Evolutionary conservation across 2,113 vertebrate species (phyloP).

Genomic region (Chascanopsetta lugubris): DNA sequence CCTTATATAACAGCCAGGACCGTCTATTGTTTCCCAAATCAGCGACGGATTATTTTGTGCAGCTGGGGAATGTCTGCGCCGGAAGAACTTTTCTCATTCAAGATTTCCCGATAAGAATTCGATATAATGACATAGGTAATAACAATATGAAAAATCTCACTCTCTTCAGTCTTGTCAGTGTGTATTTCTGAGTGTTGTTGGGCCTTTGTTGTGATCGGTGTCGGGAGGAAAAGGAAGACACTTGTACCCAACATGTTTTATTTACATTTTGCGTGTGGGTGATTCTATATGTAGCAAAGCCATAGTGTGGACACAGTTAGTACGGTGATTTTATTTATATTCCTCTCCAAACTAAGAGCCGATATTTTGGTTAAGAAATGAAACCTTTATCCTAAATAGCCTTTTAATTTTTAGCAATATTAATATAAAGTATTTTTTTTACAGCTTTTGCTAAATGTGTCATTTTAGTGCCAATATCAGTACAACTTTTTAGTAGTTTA

Average conservation of each 20-base stretch:
- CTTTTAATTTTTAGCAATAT: no score
- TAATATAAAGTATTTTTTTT: no score
- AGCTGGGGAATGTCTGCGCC: conserved; percentile 44
- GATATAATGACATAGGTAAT: conserved; percentile 26
- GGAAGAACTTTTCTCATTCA: conserved; percentile 41
- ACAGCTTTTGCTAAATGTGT: no score
- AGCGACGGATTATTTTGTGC: conserved; percentile 64
- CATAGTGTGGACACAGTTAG: conserved; percentile 10
- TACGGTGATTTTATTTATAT: no score
- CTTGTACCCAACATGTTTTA: neutral
- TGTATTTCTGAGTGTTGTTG: neutral
- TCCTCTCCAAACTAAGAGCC: no score
- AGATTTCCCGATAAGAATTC: conserved; percentile 20
- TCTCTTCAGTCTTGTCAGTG: conserved; percentile 7
- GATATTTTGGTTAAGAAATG: no score
- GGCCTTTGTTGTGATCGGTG: neutral
- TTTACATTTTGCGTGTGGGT: neutral
- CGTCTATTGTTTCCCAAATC: conserved; percentile 70
- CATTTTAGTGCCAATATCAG: no score
- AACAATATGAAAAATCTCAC: neutral
- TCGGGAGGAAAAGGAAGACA: neutral
- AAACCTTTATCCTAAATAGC: no score
- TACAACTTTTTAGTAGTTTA: no score
- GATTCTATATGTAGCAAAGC: conserved; percentile 40
- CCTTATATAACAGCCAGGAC: conserved; percentile 68